Conservation (phyloP, 2,888 invertebrate species). For the Nymphalis polychloros region DNA sequence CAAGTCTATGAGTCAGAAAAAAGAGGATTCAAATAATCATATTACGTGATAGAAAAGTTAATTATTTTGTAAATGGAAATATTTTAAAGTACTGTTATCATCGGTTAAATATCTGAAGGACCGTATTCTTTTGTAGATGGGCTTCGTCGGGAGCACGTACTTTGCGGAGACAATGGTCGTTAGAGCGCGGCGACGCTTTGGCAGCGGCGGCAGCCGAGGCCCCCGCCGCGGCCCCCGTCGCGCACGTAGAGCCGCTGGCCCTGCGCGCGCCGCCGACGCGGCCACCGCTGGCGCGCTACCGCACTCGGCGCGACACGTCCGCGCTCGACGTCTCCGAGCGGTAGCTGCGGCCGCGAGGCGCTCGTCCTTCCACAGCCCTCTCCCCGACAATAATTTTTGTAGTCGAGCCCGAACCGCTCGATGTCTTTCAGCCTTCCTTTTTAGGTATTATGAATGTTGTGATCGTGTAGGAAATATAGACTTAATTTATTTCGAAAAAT, state of each 20-base stretch:
- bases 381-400: conserved; percentile 70
- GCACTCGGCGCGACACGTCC: conserved; percentile 48
- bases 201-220: conserved; percentile 55
- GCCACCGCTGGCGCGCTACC: conserved; percentile 50
- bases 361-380: conserved; percentile 25
- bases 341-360: conserved; percentile 19
- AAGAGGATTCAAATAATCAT: too few species aligned
- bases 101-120: background rate
- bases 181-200: conserved; percentile 67
- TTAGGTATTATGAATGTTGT: conserved; percentile 46
- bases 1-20: too few species aligned
- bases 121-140: conserved; percentile 33
- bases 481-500: conserved; percentile 43
- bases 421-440: conserved; percentile 40
- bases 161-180: conserved; percentile 69
- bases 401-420: conserved; percentile 44
- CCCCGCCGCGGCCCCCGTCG: conserved; percentile 42
- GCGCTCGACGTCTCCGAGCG: conserved; percentile 32
- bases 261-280: conserved; percentile 39
- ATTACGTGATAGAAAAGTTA: too few species aligned
- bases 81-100: background rate
- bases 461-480: conserved; percentile 40
- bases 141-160: conserved; percentile 49
- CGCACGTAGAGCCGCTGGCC: conserved; percentile 42
- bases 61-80: too few species aligned